These are phyloP conservation scores for Chorisops tibialis DNA, from an alignment of 2,888 invertebrate genomes.

Conservation along the genomic window DNA sequence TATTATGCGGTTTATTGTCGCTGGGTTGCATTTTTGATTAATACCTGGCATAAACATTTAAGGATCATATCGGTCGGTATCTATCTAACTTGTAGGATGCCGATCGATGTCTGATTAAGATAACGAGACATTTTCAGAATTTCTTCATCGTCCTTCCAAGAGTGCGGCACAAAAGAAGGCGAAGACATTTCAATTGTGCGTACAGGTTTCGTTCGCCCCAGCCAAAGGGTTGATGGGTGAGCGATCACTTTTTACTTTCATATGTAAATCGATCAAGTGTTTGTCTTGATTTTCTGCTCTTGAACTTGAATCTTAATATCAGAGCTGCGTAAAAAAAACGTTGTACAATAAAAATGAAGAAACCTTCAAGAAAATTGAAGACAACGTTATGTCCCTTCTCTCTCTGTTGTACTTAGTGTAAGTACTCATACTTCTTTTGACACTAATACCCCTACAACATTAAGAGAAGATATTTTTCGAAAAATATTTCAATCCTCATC, in stretches of 20 bases:
- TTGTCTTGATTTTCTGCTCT: constrained; percentile 10
- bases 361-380: too few species aligned
- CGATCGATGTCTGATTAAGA: constrained; percentile 20
- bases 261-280: constrained; percentile 15
- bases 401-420: too few species aligned
- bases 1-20: constrained; percentile 22
- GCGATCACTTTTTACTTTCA: not conserved
- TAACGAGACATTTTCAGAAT: constrained; percentile 3
- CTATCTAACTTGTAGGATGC: constrained; percentile 11
- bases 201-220: constrained; percentile 7
- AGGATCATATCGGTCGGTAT: constrained; percentile 18
- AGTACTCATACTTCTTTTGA: too few species aligned
- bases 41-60: constrained; percentile 24
- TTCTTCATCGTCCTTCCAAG: not conserved
- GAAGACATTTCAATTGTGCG: constrained; percentile 21
- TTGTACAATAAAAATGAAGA: too few species aligned
- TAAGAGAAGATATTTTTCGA: too few species aligned
- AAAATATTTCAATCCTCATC: too few species aligned
- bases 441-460: too few species aligned
- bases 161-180: not conserved
- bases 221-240: constrained; percentile 22
- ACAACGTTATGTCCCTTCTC: too few species aligned
- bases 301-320: constrained; percentile 14
- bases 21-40: constrained; percentile 19
- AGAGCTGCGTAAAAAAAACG: too few species aligned